Evolutionary conservation across 2,888 invertebrate species (phyloP).

Genomic region (Luperina nickerlii): DNA sequence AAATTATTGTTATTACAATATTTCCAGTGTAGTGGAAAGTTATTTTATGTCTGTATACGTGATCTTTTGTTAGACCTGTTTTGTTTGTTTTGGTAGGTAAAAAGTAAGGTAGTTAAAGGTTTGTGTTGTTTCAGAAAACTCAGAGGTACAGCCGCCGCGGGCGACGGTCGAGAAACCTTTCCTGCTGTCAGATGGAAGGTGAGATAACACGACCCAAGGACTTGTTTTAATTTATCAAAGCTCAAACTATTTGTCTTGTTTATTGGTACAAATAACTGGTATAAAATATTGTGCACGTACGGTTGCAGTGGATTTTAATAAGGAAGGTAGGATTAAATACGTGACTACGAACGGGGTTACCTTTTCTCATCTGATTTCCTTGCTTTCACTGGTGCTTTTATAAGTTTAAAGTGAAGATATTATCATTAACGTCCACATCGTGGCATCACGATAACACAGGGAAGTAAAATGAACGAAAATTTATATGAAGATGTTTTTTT

Average conservation of each 20-base stretch:
- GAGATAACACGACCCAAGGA: slow-evolving; percentile 53
- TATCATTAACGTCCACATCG: no score
- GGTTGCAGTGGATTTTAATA: background rate
- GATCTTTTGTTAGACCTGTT: no score
- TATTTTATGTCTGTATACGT: background rate
- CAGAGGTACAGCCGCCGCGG: slow-evolving; percentile 91
- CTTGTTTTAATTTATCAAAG: background rate
- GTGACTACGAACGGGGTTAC: slow-evolving; percentile 5
- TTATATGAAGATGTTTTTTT: no score
- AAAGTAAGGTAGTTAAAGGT: slow-evolving; percentile 17
- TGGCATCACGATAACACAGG: no score
- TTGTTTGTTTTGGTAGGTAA: no score
- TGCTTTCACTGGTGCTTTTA: no score
- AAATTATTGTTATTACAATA: background rate
- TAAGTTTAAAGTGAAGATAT: background rate
- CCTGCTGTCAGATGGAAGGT: slow-evolving; percentile 94
- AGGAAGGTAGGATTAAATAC: slow-evolving; percentile 15
- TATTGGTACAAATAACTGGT: slow-evolving; percentile 8
- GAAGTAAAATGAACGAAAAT: no score
- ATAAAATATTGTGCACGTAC: slow-evolving; percentile 17
- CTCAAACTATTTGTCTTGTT: slow-evolving; percentile 23
- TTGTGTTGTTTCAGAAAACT: slow-evolving; percentile 75
- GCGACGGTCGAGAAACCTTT: slow-evolving; percentile 95
- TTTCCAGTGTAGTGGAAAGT: background rate
- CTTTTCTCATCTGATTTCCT: background rate